A percentile compares a stretch with the other conserved stretches of the same genome.
Evolutionary conservation across 1,140 invertebrate species (phyloP).

Genomic region (Coenobita brevimanus): DNA sequence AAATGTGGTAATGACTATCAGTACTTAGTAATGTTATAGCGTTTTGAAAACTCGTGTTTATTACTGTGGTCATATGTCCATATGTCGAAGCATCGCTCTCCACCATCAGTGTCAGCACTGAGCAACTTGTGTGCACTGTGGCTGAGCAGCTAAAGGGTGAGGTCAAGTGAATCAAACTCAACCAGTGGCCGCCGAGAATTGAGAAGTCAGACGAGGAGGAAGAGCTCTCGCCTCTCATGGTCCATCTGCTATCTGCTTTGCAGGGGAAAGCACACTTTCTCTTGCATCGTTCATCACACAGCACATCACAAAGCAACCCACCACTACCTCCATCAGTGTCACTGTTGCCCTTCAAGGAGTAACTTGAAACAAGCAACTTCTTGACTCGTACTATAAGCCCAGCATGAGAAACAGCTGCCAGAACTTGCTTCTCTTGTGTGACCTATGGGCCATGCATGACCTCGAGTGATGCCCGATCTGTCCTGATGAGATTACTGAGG

Average conservation of each 20-base stretch:
- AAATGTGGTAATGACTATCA: too few species aligned
- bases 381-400: constrained; percentile 7
- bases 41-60: too few species aligned
- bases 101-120: background rate
- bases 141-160: background rate
- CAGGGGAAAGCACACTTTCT: background rate
- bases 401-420: background rate
- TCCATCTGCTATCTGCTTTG: constrained; percentile 12
- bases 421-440: constrained; percentile 15
- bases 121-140: background rate
- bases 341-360: background rate
- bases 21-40: too few species aligned
- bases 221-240: constrained; percentile 11
- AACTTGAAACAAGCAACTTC: background rate
- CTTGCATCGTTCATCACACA: background rate
- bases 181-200: background rate
- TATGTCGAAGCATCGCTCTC: background rate
- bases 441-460: background rate
- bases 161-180: background rate
- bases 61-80: too few species aligned
- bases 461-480: background rate
- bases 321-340: background rate
- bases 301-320: constrained; percentile 3
- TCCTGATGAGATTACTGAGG: constrained; percentile 1
- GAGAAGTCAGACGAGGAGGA: background rate